Percentiles rank a stretch among this genome's conserved stretches.
Conservation (phyloP, 2,888 invertebrate genomes). For the Trissoscelio sp. region DNA sequence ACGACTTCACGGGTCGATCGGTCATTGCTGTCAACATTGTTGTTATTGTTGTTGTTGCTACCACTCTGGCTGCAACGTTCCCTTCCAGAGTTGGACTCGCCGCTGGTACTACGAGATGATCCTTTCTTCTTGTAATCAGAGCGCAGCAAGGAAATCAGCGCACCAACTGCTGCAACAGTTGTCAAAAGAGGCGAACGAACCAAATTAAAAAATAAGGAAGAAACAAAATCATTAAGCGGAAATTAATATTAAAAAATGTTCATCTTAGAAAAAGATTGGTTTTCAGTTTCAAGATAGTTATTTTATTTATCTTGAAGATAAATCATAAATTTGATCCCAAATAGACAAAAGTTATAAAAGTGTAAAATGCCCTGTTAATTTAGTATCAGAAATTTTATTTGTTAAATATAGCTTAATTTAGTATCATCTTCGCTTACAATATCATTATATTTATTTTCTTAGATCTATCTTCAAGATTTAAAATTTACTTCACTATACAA, state of each 20-base stretch:
- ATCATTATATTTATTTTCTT: no score
- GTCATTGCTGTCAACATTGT: constrained; percentile 70
- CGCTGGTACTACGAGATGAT: constrained; percentile 63
- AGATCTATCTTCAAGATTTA: no score
- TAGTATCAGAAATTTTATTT: no score
- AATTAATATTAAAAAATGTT: constrained; percentile 29
- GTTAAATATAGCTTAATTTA: no score
- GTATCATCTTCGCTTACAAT: no score
- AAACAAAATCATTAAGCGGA: constrained; percentile 63
- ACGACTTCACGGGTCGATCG: constrained; percentile 78
- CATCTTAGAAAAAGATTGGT: constrained; percentile 21
- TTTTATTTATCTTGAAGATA: neutral
- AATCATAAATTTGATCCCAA: no score
- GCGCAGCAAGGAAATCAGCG: constrained; percentile 79
- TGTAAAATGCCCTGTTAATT: no score
- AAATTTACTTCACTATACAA: no score
- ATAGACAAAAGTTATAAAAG: no score
- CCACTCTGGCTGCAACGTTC: constrained; percentile 70
- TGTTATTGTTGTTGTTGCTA: constrained; percentile 71
- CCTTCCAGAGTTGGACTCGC: constrained; percentile 63
- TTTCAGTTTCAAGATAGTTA: neutral
- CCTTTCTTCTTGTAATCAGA: constrained; percentile 78
- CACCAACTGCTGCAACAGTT: constrained; percentile 82
- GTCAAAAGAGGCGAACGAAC: constrained; percentile 74
- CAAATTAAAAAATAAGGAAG: constrained; percentile 73